Base-by-base conservation (phyloP, 2,797 vertebrate species). In the Saxicola maurus region DNA sequence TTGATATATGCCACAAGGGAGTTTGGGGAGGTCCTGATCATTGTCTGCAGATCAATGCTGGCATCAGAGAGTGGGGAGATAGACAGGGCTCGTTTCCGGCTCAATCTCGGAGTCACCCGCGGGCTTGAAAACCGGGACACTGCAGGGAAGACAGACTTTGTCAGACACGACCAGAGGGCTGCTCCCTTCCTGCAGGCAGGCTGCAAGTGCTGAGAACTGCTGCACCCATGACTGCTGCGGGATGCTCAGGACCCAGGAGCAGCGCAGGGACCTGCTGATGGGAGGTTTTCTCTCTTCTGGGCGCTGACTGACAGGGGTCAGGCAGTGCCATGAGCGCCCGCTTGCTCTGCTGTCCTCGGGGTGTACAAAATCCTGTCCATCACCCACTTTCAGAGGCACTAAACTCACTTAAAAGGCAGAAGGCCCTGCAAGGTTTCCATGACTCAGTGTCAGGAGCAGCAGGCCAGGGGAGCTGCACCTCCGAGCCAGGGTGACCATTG, bases 1-100 rank as follows among this genome's bases (percentile, higher is more conserved):
- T 99, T 99, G 97, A 99, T 99, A 94, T 99, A 99, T 1, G 99
- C 99, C 92, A 99, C 98, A 51, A 99, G 97, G 0, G 99, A 99
- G 97, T 98, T 99, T 75, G 99, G 99, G 3, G 99, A 99, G 17
- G 99, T 98, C 88, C 99, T 98, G 96, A 99, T 99, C 99, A 99
- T 99, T 2, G 99, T 98, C 97, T 99, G 99, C 30, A 99, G 98
- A 97, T 99, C 99, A 49, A 99, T 98, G 97, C 98, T 98, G 97
- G 98, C 98, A 18, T 99, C 99, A 0, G 98, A 99, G 82, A 99
- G 97, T 0, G 99, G 98, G 6, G 99, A 99, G 95, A 99, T 98
- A 77, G 98, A 99, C 91, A 99, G 94, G 0, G 98, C 98, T 71
- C 99, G 91, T 96, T 99, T 99, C 91, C 99, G 98, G 97, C 98